Evolutionary conservation across 2,113 vertebrate species (phyloP), one percentile per base, ranked within the genome.

Genomic region (Capreolus pygargus): DNA sequence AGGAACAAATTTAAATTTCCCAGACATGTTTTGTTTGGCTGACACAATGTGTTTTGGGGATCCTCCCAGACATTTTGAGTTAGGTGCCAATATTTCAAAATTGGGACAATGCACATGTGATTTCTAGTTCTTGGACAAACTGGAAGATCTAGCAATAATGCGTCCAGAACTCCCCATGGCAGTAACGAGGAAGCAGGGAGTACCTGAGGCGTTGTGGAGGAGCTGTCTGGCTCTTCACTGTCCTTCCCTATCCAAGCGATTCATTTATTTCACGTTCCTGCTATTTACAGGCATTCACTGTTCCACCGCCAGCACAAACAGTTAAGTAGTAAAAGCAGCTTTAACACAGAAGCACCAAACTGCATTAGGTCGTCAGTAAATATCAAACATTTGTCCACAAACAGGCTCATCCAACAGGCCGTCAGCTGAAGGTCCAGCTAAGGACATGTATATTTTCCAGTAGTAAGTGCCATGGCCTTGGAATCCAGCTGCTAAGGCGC

Each of bases 1-100:
- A 93, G 52, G 47, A 93, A 97, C 93, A 95, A 97, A 91, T 86
- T 83, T 93, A 95, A 95, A 94, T 76, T 87, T 43, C 39, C 76
- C 33, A 83, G 74, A 86, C 45, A 95, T 86, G 74, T 87, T 97
- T 91, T 82, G 39, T 57, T 96, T 94, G 76, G 76, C 55, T 96
- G 47, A 78, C 45, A 86, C 30, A 81, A 76, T 76, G 36, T 82
- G 52, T 90, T 93, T 36, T 30, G 43, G 43, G 57, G 27, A 58
- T 60, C 21, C 15, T 19, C 8, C 11, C n/a, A 91, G 27, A 87
- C 33, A 43, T 57, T 91, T 36, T 64, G 55, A 95, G 93, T 96
- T 94, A 45, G 33, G 50, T 96, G 76, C 76, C 94, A 91, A 43
- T 67, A 87, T 88, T 87, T 91, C 30, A 91, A 76, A 91, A 82